These are phyloP conservation scores for Lordiphosa mommai DNA, from an alignment of 1,140 invertebrate genomes.

Conservation along the genomic window DNA sequence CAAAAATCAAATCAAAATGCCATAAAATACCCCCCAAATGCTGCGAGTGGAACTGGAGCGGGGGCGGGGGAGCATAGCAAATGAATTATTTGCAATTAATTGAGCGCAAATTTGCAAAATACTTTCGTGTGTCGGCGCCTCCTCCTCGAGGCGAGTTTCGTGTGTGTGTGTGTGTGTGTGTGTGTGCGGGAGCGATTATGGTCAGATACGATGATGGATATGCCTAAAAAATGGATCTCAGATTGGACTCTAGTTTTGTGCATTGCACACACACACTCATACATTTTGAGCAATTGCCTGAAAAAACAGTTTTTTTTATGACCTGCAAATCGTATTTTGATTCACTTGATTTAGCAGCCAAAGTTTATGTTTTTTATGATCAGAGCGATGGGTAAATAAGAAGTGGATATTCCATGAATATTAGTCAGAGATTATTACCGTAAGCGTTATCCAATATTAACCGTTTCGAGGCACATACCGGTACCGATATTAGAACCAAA, in stretches of 20 bases:
- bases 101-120: slow-evolving; percentile 78
- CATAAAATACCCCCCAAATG: slow-evolving; percentile 62
- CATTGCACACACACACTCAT: too few relatives aligned
- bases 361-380: slow-evolving; percentile 22
- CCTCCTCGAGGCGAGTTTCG: background rate
- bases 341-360: slow-evolving; percentile 12
- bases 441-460: too few relatives aligned
- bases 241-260: slow-evolving; percentile 20
- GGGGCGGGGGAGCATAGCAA: slow-evolving; percentile 41
- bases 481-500: too few relatives aligned
- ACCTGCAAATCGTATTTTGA: background rate
- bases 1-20: slow-evolving; percentile 78
- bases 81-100: slow-evolving; percentile 78
- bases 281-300: slow-evolving; percentile 38
- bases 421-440: background rate
- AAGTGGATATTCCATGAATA: background rate
- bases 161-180: slow-evolving; percentile 2
- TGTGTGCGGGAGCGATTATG: slow-evolving; percentile 22
- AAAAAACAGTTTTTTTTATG: slow-evolving; percentile 15
- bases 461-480: too few relatives aligned
- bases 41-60: background rate
- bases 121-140: slow-evolving; percentile 63
- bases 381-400: slow-evolving; percentile 1
- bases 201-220: slow-evolving; percentile 61
- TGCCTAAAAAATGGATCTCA: slow-evolving; percentile 25